A percentile compares a stretch with the other conserved stretches of the same genome.
Conservation (phyloP, 2,888 invertebrate species). For the Colletes collaris region DNA sequence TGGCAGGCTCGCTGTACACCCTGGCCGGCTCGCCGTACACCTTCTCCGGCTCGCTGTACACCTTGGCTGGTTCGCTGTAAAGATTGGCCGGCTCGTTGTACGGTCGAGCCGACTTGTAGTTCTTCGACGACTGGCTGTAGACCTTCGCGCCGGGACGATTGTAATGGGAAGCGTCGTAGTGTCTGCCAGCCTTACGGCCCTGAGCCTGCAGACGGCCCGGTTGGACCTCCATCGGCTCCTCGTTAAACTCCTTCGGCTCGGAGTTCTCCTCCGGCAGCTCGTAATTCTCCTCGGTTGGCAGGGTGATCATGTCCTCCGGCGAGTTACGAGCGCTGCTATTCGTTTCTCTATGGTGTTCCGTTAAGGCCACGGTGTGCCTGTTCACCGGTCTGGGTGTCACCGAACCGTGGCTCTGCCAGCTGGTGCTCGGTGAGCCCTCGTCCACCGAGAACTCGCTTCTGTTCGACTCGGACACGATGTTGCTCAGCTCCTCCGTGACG, state of each 20-base stretch:
- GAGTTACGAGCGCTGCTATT: constrained; percentile 15
- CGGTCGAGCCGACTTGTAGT: constrained; percentile 85
- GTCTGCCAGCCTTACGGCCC: constrained; percentile 83
- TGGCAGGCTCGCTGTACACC: constrained; percentile 85
- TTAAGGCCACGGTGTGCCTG: constrained; percentile 28
- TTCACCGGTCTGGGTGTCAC: constrained; percentile 72
- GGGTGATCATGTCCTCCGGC: constrained; percentile 63
- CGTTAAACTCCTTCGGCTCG: constrained; percentile 74
- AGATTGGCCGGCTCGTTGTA: constrained; percentile 85
- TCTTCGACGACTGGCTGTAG: constrained; percentile 84
- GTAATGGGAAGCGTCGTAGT: constrained; percentile 82
- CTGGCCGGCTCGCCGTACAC: constrained; percentile 84
- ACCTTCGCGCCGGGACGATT: constrained; percentile 83
- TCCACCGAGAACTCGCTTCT: constrained; percentile 86
- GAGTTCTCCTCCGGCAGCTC: constrained; percentile 74
- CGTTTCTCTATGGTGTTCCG: not conserved
- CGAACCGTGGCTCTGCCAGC: constrained; percentile 73
- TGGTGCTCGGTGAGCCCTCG: constrained; percentile 85
- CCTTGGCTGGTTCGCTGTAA: constrained; percentile 86
- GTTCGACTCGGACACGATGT: constrained; percentile 84
- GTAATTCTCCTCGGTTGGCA: constrained; percentile 77
- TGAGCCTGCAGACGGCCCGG: constrained; percentile 79
- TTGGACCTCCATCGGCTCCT: constrained; percentile 75
- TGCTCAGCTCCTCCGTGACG: constrained; percentile 83
- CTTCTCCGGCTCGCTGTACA: constrained; percentile 85